These are phyloP conservation scores for Pseudomyrmex dendroicus DNA, from an alignment of 1,140 invertebrate genomes.

Conservation along the genomic window DNA sequence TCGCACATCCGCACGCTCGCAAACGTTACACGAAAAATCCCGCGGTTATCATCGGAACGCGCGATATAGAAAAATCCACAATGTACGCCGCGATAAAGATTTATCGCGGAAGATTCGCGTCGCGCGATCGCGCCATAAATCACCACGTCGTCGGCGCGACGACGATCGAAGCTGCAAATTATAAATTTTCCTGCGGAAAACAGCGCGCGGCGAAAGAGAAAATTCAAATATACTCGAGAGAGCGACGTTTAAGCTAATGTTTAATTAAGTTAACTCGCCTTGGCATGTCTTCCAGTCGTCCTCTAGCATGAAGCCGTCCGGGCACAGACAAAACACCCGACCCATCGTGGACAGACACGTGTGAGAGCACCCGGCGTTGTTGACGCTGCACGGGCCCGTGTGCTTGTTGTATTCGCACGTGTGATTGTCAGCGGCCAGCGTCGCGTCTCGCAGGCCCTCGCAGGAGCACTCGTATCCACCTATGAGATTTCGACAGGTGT, in stretches of 20 bases:
- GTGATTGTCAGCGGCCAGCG: slow-evolving; percentile 86
- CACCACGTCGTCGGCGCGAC: not conserved
- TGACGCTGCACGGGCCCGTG: slow-evolving; percentile 87
- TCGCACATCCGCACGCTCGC: not conserved
- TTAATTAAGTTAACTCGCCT: slow-evolving; percentile 78
- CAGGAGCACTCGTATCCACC: slow-evolving; percentile 89
- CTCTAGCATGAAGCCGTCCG: slow-evolving; percentile 86
- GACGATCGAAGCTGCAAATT: not conserved
- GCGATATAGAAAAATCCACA: not conserved
- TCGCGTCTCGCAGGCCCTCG: slow-evolving; percentile 85
- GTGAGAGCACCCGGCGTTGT: slow-evolving; percentile 87
- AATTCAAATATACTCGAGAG: not conserved
- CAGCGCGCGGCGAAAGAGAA: not conserved
- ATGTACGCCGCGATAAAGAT: not conserved
- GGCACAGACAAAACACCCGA: slow-evolving; percentile 88
- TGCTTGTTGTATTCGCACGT: slow-evolving; percentile 83
- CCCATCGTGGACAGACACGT: slow-evolving; percentile 88
- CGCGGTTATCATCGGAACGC: not conserved
- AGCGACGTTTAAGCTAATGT: not conserved
- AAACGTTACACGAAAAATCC: not conserved
- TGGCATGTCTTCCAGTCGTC: slow-evolving; percentile 87
- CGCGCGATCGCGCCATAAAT: not conserved
- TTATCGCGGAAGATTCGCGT: not conserved
- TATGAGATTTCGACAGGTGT: slow-evolving; percentile 88
- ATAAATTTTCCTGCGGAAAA: not conserved